These are phyloP conservation scores for Cryptoprocta ferox DNA, from an alignment of 2,797 vertebrate genomes.

Conservation along the genomic window DNA sequence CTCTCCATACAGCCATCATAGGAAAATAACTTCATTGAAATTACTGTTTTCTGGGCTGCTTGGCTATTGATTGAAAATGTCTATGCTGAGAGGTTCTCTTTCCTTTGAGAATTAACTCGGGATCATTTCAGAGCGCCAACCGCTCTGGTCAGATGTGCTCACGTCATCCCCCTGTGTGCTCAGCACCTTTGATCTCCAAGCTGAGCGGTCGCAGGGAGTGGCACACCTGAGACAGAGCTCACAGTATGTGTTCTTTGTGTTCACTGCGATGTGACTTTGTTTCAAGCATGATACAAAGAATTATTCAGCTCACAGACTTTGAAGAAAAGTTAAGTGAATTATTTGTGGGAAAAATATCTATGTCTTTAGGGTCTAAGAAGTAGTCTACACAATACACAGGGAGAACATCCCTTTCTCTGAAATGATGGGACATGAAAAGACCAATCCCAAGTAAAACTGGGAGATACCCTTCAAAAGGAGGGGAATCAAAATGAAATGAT, in stretches of 20 bases:
- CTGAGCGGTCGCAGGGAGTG: slow-evolving; percentile 80
- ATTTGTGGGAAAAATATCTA: slow-evolving; percentile 67
- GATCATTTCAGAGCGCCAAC: slow-evolving; percentile 84
- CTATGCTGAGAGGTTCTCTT: slow-evolving; percentile 79
- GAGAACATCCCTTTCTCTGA: slow-evolving; percentile 51
- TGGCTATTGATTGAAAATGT: slow-evolving; percentile 85
- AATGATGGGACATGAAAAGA: slow-evolving; percentile 59
- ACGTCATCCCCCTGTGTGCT: slow-evolving; percentile 78
- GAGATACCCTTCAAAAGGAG: slow-evolving; percentile 3
- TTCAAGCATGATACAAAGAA: slow-evolving; percentile 70
- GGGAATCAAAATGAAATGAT: slow-evolving; percentile 74
- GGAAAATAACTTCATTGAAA: slow-evolving; percentile 83
- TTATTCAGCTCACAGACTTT: slow-evolving; percentile 81
- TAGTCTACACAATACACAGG: slow-evolving; percentile 53
- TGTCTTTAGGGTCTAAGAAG: slow-evolving; percentile 68
- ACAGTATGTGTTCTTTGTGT: slow-evolving; percentile 32
- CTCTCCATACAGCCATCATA: slow-evolving; percentile 82
- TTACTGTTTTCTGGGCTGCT: slow-evolving; percentile 81
- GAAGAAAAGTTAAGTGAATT: slow-evolving; percentile 74
- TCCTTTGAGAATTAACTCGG: slow-evolving; percentile 87
- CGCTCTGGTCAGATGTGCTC: slow-evolving; percentile 83
- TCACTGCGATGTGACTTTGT: slow-evolving; percentile 72
- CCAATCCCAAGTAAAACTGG: slow-evolving; percentile 51
- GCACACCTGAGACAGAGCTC: slow-evolving; percentile 78
- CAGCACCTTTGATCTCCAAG: slow-evolving; percentile 85